A percentile compares a stretch with the other conserved stretches of the same genome.
Evolutionary conservation across 2,888 invertebrate species (phyloP).

Genomic region (Eutolmus rufibarbis): DNA sequence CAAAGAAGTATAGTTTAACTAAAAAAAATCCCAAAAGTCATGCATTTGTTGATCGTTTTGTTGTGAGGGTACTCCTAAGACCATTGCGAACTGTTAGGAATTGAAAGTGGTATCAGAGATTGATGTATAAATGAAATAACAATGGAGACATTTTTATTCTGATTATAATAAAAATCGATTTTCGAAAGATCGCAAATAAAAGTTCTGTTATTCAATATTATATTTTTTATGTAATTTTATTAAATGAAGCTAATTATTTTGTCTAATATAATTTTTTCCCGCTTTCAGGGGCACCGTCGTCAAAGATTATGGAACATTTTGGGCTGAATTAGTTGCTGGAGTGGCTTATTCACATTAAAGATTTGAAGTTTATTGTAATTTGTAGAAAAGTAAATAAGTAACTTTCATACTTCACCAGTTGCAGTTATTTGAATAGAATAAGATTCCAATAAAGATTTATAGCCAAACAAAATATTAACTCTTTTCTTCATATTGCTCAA

Average conservation of each 20-base stretch:
- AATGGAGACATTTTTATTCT: too few species aligned
- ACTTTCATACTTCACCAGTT: not conserved
- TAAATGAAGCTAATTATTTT: not conserved
- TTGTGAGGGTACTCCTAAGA: too few species aligned
- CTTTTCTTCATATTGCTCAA: not conserved
- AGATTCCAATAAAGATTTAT: not conserved
- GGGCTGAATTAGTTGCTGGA: constrained; percentile 73
- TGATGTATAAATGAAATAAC: too few species aligned
- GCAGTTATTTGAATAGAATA: not conserved
- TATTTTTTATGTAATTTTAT: not conserved
- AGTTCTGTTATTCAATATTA: not conserved
- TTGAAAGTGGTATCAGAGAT: too few species aligned
- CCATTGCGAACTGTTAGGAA: too few species aligned
- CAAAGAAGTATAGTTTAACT: too few species aligned
- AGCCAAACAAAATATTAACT: not conserved
- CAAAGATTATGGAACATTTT: constrained; percentile 78
- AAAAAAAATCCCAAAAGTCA: too few species aligned
- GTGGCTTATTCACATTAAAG: constrained; percentile 50
- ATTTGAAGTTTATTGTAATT: not conserved
- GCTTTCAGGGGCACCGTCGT: constrained; percentile 76
- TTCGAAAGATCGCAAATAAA: too few species aligned
- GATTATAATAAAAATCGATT: too few species aligned
- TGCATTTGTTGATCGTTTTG: too few species aligned
- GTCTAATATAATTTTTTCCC: not conserved
- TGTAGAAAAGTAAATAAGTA: not conserved